Conservation (phyloP, 2,113 vertebrate species). For the Trichomycterus rosablanca region DNA sequence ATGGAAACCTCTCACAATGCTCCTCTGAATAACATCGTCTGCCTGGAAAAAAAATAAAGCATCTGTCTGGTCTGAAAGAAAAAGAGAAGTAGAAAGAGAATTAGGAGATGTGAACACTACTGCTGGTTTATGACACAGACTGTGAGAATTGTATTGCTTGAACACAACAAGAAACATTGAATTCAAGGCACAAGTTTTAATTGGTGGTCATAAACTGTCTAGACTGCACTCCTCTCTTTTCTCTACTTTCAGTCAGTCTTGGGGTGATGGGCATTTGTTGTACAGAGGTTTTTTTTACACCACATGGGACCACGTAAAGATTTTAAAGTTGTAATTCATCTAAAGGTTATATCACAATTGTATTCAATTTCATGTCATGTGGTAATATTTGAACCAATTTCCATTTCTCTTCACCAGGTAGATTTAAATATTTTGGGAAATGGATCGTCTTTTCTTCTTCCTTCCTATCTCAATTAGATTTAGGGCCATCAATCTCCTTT, state of each 20-base stretch:
- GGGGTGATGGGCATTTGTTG: constrained; percentile 73
- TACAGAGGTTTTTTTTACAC: constrained; percentile 74
- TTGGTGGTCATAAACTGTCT: constrained; percentile 98
- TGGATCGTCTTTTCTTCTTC: constrained; percentile 22
- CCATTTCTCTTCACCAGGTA: too few relatives aligned
- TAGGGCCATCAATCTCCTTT: constrained; percentile 44
- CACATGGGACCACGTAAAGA: constrained; percentile 53
- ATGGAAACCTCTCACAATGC: too few relatives aligned
- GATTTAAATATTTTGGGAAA: constrained; percentile 17
- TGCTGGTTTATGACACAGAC: constrained; percentile 55
- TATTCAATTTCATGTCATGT: not conserved
- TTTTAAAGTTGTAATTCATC: constrained; percentile 45
- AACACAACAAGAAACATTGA: constrained; percentile 78
- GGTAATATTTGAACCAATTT: not conserved
- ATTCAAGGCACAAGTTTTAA: constrained; percentile 90
- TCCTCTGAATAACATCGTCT: too few relatives aligned
- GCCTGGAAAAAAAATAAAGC: not conserved
- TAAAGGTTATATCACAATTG: not conserved
- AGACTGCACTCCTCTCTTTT: constrained; percentile 96
- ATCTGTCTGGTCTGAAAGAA: constrained; percentile 35
- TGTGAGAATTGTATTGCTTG: constrained; percentile 79
- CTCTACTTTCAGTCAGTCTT: constrained; percentile 58
- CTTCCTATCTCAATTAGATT: constrained; percentile 40
- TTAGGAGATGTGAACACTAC: constrained; percentile 42
- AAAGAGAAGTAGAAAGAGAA: constrained; percentile 13